These are phyloP conservation scores for Temnothorax longispinosus DNA, from an alignment of 1,140 invertebrate genomes.

Conservation along the genomic window DNA sequence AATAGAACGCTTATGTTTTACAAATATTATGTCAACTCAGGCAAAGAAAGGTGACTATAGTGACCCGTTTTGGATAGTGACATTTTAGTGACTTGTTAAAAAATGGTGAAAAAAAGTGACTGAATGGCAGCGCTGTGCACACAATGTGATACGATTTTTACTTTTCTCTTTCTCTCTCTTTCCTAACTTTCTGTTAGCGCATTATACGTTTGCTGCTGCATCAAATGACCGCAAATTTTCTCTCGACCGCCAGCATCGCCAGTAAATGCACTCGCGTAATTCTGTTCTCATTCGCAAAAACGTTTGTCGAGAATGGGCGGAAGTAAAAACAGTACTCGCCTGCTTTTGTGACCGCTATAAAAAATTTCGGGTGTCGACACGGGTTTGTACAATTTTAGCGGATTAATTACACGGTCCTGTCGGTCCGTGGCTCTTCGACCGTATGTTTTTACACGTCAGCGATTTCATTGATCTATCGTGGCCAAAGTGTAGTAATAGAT, in stretches of 20 bases:
- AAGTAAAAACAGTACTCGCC: slow-evolving; percentile 14
- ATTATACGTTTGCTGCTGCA: not conserved
- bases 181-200: not conserved
- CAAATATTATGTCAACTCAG: too few species aligned
- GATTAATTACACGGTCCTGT: slow-evolving; percentile 63
- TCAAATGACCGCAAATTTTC: not conserved
- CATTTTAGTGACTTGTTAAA: too few species aligned
- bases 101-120: too few species aligned
- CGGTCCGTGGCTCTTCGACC: slow-evolving; percentile 67
- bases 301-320: not conserved
- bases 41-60: too few species aligned
- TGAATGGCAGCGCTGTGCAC: too few species aligned
- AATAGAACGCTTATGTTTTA: too few species aligned
- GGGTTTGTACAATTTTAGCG: slow-evolving; percentile 56
- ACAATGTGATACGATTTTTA: not conserved
- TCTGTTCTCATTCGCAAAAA: not conserved
- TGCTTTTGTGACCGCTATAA: not conserved
- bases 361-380: slow-evolving; percentile 39
- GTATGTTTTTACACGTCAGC: slow-evolving; percentile 66
- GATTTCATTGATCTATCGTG: slow-evolving; percentile 67
- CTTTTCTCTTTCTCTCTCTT: not conserved
- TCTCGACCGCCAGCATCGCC: not conserved
- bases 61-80: too few species aligned
- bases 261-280: not conserved
- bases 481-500: slow-evolving; percentile 65